Conservation (phyloP, 2,113 vertebrate genomes). For the Percina caprodes region DNA sequence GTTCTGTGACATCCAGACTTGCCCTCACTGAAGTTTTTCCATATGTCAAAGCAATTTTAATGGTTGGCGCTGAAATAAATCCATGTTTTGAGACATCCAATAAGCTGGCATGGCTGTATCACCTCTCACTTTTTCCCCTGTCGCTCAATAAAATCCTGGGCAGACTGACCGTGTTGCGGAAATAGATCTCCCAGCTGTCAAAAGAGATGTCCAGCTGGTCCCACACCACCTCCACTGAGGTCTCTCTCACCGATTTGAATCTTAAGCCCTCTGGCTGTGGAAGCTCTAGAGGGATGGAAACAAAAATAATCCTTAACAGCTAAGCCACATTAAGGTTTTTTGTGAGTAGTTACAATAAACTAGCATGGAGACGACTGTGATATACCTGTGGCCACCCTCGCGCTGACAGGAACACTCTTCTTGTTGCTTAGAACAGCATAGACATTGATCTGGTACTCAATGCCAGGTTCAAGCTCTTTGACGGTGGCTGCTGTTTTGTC, state of each 20-base stretch:
- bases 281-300: constrained; percentile 82
- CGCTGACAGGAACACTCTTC: constrained; percentile 92
- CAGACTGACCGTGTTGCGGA: constrained; percentile 89
- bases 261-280: constrained; percentile 92
- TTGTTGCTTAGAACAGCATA: constrained; percentile 93
- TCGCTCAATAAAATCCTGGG: constrained; percentile 33
- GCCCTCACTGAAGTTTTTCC: constrained; percentile 44
- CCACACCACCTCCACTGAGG: constrained; percentile 93
- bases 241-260: constrained; percentile 93
- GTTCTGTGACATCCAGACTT: constrained; percentile 31
- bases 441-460: constrained; percentile 94
- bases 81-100: constrained; percentile 55
- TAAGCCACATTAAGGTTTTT: not conserved
- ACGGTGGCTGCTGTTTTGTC: constrained; percentile 88
- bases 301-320: not conserved
- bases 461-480: constrained; percentile 90
- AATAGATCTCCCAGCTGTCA: constrained; percentile 93
- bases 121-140: constrained; percentile 22
- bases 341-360: not conserved
- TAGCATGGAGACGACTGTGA: constrained; percentile 13
- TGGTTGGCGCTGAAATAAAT: constrained; percentile 51
- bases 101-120: constrained; percentile 42
- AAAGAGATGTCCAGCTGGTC: constrained; percentile 92
- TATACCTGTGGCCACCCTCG: constrained; percentile 92
- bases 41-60: constrained; percentile 60